These are phyloP conservation scores for Ectemnius continuus DNA, from an alignment of 2,888 invertebrate genomes.

Conservation along the genomic window DNA sequence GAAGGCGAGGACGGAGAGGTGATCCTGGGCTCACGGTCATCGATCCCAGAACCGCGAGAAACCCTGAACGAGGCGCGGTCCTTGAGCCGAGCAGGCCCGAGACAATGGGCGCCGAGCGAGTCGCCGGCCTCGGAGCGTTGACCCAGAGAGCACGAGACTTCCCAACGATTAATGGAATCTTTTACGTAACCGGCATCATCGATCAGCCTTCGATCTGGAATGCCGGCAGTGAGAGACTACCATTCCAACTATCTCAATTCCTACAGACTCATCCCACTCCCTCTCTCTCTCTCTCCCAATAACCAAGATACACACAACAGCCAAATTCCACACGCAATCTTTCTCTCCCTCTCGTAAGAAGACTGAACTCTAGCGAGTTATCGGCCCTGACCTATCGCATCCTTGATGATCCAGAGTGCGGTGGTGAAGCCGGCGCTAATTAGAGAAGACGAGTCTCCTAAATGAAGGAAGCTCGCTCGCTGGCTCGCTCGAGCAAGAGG, in stretches of 20 bases:
- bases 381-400: too few species aligned
- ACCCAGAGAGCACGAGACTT: conserved; percentile 57
- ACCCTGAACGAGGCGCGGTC: conserved; percentile 54
- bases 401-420: too few species aligned
- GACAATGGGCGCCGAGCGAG: conserved; percentile 54
- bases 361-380: too few species aligned
- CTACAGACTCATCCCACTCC: too few species aligned
- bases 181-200: conserved; percentile 56
- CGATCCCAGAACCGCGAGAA: conserved; percentile 56
- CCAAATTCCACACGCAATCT: too few species aligned
- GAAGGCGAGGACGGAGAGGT: conserved; percentile 18
- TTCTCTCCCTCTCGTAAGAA: too few species aligned
- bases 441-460: too few species aligned
- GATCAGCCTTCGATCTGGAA: conserved; percentile 38
- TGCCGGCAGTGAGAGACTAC: conserved; percentile 24
- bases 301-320: too few species aligned
- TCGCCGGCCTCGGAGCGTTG: conserved; percentile 58
- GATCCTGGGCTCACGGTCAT: conserved; percentile 57
- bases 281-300: too few species aligned
- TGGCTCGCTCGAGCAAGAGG: too few species aligned
- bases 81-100: conserved; percentile 49
- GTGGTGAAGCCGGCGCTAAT: too few species aligned
- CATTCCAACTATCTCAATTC: too few species aligned
- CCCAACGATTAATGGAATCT: conserved; percentile 53
- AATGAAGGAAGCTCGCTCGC: conserved; percentile 11